Evolutionary conservation across 1,140 invertebrate species (phyloP).

Genomic region (Octopus sinensis): DNA sequence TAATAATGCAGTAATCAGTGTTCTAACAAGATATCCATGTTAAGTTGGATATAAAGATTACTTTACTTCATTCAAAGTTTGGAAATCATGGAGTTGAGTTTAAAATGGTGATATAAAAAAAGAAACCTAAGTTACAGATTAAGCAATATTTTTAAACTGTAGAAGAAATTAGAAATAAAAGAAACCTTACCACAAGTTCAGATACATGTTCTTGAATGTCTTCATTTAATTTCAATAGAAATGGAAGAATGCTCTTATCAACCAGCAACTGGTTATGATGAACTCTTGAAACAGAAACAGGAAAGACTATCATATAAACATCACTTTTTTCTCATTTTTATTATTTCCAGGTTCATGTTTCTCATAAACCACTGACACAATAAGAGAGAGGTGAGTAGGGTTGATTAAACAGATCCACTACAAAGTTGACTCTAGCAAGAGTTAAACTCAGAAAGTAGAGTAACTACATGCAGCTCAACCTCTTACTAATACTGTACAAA

Average conservation of each 20-base stretch:
- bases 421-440: neutral
- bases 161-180: neutral
- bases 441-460: neutral
- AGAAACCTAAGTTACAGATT: neutral
- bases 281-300: conserved; percentile 58
- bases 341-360: no score
- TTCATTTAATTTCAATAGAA: conserved; percentile 66
- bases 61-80: neutral
- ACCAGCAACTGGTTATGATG: conserved; percentile 81
- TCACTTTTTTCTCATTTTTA: neutral
- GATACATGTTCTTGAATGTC: neutral
- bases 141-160: neutral
- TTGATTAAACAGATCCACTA: neutral
- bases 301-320: neutral
- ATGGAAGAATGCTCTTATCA: conserved; percentile 67
- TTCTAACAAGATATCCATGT: neutral
- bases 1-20: neutral
- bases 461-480: neutral
- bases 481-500: neutral
- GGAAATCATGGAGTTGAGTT: neutral
- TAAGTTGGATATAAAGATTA: neutral
- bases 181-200: neutral
- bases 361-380: neutral
- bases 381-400: neutral
- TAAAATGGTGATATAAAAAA: neutral